phyloP scores from a whole-genome alignment of 2,888 invertebrate species.

The Folsomia candida region DNA sequence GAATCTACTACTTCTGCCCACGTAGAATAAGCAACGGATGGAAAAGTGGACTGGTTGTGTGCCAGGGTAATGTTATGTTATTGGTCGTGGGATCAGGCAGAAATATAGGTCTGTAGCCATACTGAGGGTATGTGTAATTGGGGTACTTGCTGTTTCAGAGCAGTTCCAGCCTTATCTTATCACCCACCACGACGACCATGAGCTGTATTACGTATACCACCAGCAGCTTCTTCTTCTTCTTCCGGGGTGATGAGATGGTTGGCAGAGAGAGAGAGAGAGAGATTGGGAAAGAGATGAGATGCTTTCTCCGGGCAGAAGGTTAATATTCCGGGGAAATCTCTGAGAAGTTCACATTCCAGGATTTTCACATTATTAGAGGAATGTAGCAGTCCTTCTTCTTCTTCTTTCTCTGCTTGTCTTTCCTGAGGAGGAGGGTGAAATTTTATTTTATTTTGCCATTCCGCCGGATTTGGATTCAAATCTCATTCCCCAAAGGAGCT shows the following conservation, averaged over 20 bases:
- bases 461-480: constrained; percentile 8
- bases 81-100: background rate
- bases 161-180: background rate
- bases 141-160: background rate
- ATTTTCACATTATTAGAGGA: constrained; percentile 2
- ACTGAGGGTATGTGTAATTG: too few species aligned
- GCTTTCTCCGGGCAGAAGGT: background rate
- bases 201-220: too few species aligned
- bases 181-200: too few species aligned
- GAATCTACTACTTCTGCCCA: background rate
- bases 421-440: background rate
- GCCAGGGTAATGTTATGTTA: background rate
- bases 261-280: too few species aligned
- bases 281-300: background rate
- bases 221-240: too few species aligned
- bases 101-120: too few species aligned
- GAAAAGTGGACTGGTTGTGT: background rate
- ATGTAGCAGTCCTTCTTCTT: background rate
- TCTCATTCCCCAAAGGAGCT: constrained; percentile 7
- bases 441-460: background rate
- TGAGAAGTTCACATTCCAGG: background rate
- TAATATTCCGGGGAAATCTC: background rate
- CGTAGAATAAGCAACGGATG: background rate
- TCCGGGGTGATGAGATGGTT: too few species aligned
- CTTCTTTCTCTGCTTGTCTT: background rate